Evolutionary conservation across 1,140 invertebrate species (phyloP), one percentile per base, ranked within the genome.

Genomic region (Cotesia glomerata): DNA sequence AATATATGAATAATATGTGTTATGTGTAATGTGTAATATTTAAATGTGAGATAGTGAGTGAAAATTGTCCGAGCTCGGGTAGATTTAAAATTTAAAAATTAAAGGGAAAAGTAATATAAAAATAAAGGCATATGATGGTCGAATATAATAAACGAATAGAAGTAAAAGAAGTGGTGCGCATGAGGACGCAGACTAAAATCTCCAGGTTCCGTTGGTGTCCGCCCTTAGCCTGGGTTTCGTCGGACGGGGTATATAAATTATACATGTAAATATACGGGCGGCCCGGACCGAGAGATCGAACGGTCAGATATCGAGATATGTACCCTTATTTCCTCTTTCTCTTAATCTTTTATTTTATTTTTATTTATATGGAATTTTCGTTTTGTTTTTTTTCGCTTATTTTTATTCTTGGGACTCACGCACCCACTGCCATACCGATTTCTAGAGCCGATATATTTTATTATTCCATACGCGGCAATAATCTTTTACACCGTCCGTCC

Each of bases 181-280:
- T 61, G 32, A 11, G 35, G 35, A 18, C 63, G 34, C 56, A 71
- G 70, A 52, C 70, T 72, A 52, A 49, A 34, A 34, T 65, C 13
- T 39, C 63, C 63, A 45, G 39, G 39, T 45, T 45, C 39, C 39
- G 5, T 45, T 45, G 39, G 39, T 45, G 39, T 45, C 39, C 65
- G 65, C 65, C 65, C 65, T 67, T 67, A 67, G 18, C 18, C 49
- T 54, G 32, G 36, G 56, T 67, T 71, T 54, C 34, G 2, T 52
- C 16, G 36, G 70, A 63, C 76, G 79, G 78, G 82, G 80, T 84
- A 85, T 83, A 84, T 85, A 85, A 85, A 85, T 85, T 85, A 85
- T 84, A 84, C 82, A 85, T 85, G 81, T 84, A 85, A 85, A 84
- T 85, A 84, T 83, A 85, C 82, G 79, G 77, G 74, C 81, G 75